phyloP scores from a whole-genome alignment of 2,113 vertebrate genomes.

The Oostethus manadensis region DNA sequence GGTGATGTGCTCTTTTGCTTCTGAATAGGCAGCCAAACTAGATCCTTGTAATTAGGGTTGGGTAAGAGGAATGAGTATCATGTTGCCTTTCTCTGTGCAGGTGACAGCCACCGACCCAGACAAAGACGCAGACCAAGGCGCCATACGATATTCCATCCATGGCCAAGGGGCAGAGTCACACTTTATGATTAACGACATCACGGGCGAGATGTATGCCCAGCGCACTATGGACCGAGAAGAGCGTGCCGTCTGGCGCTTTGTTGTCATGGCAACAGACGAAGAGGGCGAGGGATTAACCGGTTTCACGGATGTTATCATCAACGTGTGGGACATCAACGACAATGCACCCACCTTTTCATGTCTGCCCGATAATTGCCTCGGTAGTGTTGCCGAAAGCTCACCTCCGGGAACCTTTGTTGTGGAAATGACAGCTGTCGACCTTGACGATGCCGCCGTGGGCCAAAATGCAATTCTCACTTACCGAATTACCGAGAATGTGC shows the following conservation, averaged over 20 bases:
- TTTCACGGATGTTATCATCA: constrained; percentile 87
- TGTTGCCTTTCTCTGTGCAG: constrained; percentile 63
- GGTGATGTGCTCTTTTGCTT: constrained; percentile 12
- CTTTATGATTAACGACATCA: constrained; percentile 85
- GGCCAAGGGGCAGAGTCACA: constrained; percentile 80
- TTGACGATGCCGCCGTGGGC: constrained; percentile 78
- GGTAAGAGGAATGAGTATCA: constrained; percentile 32
- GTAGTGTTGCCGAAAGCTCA: constrained; percentile 79
- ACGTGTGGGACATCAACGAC: constrained; percentile 86
- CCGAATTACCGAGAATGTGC: constrained; percentile 69
- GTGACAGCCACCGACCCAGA: constrained; percentile 85
- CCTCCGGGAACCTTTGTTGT: constrained; percentile 74
- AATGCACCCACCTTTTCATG: constrained; percentile 77
- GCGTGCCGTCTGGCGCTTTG: constrained; percentile 81
- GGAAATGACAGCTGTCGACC: constrained; percentile 81
- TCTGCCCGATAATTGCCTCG: constrained; percentile 74
- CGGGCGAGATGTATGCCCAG: constrained; percentile 81
- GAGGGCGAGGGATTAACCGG: constrained; percentile 84
- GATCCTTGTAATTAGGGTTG: constrained; percentile 30
- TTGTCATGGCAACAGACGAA: constrained; percentile 86
- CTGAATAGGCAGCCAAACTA: constrained; percentile 21
- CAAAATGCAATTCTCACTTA: constrained; percentile 82
- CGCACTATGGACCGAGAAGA: constrained; percentile 81
- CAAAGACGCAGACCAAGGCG: constrained; percentile 75
- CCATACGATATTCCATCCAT: constrained; percentile 82